A percentile compares a stretch with the other conserved stretches of the same genome.
phyloP scores from a whole-genome alignment of 2,888 invertebrate genomes.

The Masnerella sp. region DNA sequence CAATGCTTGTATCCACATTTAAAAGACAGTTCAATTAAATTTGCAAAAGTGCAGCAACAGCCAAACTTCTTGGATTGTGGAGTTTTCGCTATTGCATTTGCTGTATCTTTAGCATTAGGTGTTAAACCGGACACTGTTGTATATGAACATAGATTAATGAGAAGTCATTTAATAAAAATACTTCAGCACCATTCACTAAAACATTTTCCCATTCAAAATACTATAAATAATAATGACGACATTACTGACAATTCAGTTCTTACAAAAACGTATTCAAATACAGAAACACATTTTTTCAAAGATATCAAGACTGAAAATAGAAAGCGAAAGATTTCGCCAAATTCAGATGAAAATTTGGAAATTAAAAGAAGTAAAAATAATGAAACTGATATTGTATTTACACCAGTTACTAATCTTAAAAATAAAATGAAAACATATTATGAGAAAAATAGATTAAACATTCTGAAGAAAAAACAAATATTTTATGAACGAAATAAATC shows the following conservation, averaged over 20 bases:
- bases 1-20: too few relatives aligned
- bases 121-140: not conserved
- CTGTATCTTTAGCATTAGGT: not conserved
- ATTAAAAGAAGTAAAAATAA: too few relatives aligned
- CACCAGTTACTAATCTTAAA: too few relatives aligned
- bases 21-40: too few relatives aligned
- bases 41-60: slow-evolving; percentile 1
- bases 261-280: not conserved
- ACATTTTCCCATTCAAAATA: not conserved
- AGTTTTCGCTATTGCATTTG: slow-evolving; percentile 15
- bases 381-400: too few relatives aligned
- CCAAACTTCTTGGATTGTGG: slow-evolving; percentile 12
- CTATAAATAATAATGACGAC: too few relatives aligned
- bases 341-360: too few relatives aligned
- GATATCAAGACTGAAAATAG: too few relatives aligned
- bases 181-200: not conserved
- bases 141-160: not conserved
- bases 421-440: not conserved
- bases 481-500: not conserved
- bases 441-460: not conserved
- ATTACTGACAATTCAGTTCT: not conserved
- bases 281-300: too few relatives aligned
- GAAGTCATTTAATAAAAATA: not conserved
- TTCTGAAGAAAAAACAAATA: not conserved
- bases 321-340: too few relatives aligned